These are phyloP conservation scores for Brachypterus glaber DNA, from an alignment of 2,888 invertebrate genomes.

Conservation along the genomic window DNA sequence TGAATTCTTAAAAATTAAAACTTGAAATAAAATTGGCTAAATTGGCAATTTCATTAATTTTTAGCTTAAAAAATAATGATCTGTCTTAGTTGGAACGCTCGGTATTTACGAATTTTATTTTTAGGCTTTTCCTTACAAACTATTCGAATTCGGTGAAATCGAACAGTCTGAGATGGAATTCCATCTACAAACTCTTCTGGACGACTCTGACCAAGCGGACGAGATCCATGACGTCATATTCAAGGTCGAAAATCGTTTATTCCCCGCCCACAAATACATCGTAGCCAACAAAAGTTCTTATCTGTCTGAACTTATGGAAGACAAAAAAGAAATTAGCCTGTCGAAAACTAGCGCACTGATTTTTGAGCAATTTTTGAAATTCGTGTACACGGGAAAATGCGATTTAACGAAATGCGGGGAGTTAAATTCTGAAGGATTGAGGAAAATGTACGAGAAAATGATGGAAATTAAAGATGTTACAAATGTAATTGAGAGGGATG, in stretches of 20 bases:
- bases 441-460: conserved; percentile 19
- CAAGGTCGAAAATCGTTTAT: conserved; percentile 51
- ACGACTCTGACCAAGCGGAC: conserved; percentile 56
- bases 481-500: conserved; percentile 11
- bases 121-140: conserved; percentile 28
- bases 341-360: conserved; percentile 48
- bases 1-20: no score
- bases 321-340: conserved; percentile 37
- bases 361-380: conserved; percentile 60
- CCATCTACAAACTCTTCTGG: conserved; percentile 50
- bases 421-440: conserved; percentile 31
- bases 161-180: conserved; percentile 34
- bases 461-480: conserved; percentile 17
- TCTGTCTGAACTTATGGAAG: conserved; percentile 46
- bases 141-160: conserved; percentile 18
- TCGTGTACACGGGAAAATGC: conserved; percentile 61
- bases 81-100: no score
- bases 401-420: conserved; percentile 49
- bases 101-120: conserved; percentile 26
- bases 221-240: conserved; percentile 64
- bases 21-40: no score
- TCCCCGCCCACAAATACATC: conserved; percentile 66
- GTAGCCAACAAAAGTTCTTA: conserved; percentile 55
- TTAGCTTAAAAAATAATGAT: not conserved
- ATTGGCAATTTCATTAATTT: not conserved